A percentile compares a stretch with the other conserved stretches of the same genome.
These are phyloP conservation scores for Chymomyza costata DNA, from an alignment of 1,140 invertebrate genomes.

Conservation along the genomic window DNA sequence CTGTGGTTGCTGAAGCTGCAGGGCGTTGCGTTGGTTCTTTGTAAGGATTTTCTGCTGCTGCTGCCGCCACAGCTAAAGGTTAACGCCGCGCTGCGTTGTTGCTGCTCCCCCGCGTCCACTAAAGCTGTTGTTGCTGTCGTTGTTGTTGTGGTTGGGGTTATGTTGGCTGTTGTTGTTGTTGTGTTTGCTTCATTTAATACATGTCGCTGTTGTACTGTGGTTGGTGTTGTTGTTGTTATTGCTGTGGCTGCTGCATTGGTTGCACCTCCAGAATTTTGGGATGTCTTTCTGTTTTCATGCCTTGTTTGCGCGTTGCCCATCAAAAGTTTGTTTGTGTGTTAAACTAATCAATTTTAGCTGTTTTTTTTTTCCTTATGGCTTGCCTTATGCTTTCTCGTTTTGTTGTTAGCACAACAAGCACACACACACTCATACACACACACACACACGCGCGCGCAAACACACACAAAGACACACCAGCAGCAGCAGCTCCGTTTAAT, in stretches of 20 bases:
- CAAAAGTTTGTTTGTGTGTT: slow-evolving; percentile 23
- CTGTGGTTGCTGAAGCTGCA: slow-evolving; percentile 1
- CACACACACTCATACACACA: no score
- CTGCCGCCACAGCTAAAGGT: slow-evolving; percentile 17
- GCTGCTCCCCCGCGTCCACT: slow-evolving; percentile 1
- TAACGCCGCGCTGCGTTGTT: slow-evolving; percentile 5
- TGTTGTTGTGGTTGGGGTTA: slow-evolving; percentile 8
- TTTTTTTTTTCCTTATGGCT: no score
- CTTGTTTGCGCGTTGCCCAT: slow-evolving; percentile 46
- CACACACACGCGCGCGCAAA: no score
- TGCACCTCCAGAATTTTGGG: slow-evolving; percentile 4
- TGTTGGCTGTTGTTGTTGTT: slow-evolving; percentile 3
- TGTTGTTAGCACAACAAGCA: no score
- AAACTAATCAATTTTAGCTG: no score
- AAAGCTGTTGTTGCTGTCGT: slow-evolving; percentile 16
- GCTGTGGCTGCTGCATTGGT: background rate
- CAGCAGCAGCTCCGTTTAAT: no score
- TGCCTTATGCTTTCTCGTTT: no score
- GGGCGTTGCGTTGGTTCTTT: background rate
- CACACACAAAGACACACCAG: no score
- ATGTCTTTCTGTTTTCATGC: slow-evolving; percentile 30
- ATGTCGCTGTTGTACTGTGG: no score
- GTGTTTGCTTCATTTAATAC: slow-evolving; percentile 18
- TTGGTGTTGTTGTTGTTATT: no score
- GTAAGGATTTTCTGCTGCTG: slow-evolving; percentile 20